Conservation (phyloP, 1,140 invertebrate species). For the Cyclargus thomasi region DNA sequence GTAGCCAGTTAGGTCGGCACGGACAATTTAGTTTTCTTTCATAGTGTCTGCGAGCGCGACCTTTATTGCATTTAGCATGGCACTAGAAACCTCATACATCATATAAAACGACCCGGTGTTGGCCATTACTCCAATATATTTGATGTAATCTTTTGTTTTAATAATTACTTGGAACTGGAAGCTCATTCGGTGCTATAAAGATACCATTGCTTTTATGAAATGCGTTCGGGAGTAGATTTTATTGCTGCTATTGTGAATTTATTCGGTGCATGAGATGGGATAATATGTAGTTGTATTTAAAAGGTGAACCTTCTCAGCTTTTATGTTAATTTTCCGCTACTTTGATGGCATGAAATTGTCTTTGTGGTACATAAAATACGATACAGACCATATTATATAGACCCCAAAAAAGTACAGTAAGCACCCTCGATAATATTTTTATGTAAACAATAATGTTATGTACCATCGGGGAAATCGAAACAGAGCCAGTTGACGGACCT, state of each 20-base stretch:
- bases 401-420: no score
- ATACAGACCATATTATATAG: no score
- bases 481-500: no score
- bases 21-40: conserved; percentile 71
- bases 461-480: no score
- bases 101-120: conserved; percentile 41
- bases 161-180: conserved; percentile 36
- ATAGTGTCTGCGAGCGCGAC: conserved; percentile 56
- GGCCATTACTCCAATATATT: conserved; percentile 26
- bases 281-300: background rate
- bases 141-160: conserved; percentile 34
- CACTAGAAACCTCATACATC: conserved; percentile 42
- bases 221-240: background rate
- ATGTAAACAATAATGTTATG: no score
- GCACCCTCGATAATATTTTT: no score
- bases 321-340: no score
- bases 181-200: conserved; percentile 21
- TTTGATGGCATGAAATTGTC: no score
- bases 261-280: background rate
- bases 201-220: conserved; percentile 5
- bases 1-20: conserved; percentile 64
- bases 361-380: no score
- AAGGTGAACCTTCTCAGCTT: background rate
- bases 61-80: conserved; percentile 61
- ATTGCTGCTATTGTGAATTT: background rate